These are phyloP conservation scores for Pterostichus madidus DNA, from an alignment of 2,888 invertebrate species.

Conservation along the genomic window DNA sequence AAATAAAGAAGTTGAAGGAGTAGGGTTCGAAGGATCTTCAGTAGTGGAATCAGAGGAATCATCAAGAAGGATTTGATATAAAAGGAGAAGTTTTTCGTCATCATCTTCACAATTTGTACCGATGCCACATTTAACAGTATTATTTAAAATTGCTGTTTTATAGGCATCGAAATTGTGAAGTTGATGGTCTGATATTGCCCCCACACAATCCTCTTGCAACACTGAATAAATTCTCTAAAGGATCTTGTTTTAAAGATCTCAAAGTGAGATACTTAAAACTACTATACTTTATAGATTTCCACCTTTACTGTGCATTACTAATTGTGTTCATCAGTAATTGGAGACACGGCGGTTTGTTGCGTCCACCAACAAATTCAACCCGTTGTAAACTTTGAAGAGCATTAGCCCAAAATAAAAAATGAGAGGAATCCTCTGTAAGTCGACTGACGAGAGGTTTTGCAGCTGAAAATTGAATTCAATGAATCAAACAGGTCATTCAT, in stretches of 20 bases:
- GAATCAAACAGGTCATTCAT: not conserved
- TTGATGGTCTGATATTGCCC: not conserved
- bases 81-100: not conserved
- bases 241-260: slow-evolving; percentile 13
- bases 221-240: slow-evolving; percentile 6
- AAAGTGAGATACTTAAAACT: not conserved
- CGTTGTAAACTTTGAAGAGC: not conserved
- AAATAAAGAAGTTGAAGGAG: too few relatives aligned
- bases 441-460: not conserved
- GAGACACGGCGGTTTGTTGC: too few relatives aligned
- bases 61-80: not conserved
- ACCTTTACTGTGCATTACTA: not conserved
- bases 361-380: too few relatives aligned
- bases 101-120: too few relatives aligned
- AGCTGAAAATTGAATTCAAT: not conserved
- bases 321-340: not conserved
- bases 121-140: not conserved
- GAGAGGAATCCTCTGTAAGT: too few relatives aligned
- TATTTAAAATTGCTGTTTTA: slow-evolving; percentile 11
- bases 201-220: slow-evolving; percentile 8
- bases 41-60: not conserved
- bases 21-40: too few relatives aligned
- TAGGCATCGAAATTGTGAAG: slow-evolving; percentile 14
- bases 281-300: not conserved
- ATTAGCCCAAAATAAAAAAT: not conserved